phyloP scores from a whole-genome alignment of 2,888 invertebrate genomes.

The Tetragonula carbonaria region DNA sequence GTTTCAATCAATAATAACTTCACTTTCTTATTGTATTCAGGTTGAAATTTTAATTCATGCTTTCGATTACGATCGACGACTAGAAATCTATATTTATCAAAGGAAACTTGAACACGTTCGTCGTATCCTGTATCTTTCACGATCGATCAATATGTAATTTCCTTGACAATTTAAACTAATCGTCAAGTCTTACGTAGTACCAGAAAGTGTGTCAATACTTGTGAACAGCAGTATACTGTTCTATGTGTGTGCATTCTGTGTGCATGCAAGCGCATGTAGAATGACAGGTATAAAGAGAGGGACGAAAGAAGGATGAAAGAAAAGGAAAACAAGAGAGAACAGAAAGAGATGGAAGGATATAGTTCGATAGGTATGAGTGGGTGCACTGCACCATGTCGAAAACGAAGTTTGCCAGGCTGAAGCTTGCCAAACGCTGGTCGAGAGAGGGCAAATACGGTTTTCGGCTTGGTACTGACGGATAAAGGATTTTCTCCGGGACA shows the following conservation, averaged over 20 bases:
- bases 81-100: too few species aligned
- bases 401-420: conserved; percentile 70
- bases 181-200: not conserved
- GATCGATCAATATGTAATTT: not conserved
- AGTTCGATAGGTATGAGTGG: conserved; percentile 70
- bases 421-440: conserved; percentile 70
- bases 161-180: not conserved
- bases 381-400: conserved; percentile 50
- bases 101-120: too few species aligned
- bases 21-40: not conserved
- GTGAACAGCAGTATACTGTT: not conserved
- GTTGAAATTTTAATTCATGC: not conserved
- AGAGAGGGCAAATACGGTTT: conserved; percentile 70
- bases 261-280: not conserved
- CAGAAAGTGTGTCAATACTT: not conserved
- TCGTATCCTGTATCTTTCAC: too few species aligned
- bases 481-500: conserved; percentile 63
- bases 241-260: not conserved
- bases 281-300: not conserved
- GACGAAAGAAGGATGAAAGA: conserved; percentile 25
- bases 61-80: not conserved
- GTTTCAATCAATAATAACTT: not conserved
- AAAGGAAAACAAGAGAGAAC: conserved; percentile 7
- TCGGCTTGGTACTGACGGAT: conserved; percentile 62
- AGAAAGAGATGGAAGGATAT: conserved; percentile 37